phyloP scores from a whole-genome alignment of 2,888 invertebrate genomes.

The Cosmia trapezina region DNA sequence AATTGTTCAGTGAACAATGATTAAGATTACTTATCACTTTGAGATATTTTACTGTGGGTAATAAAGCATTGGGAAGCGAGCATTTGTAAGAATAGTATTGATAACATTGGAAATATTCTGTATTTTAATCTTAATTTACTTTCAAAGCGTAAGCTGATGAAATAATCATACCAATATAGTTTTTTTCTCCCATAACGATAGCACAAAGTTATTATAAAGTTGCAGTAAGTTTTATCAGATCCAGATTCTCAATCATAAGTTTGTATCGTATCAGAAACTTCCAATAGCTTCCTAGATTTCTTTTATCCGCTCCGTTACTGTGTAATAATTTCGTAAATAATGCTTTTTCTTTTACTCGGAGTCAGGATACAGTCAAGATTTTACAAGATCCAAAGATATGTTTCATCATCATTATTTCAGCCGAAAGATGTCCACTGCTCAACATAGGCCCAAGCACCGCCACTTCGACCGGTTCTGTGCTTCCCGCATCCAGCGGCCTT shows the following conservation, averaged over 20 bases:
- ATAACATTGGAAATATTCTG: neutral
- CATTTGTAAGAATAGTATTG: conserved; percentile 8
- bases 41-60: neutral
- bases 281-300: neutral
- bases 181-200: too few species aligned
- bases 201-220: neutral
- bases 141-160: neutral
- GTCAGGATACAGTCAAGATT: neutral
- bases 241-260: conserved; percentile 9
- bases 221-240: neutral
- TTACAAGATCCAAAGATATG: neutral
- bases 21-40: conserved; percentile 21
- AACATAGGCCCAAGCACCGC: too few species aligned
- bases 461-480: too few species aligned
- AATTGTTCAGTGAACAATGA: conserved; percentile 54
- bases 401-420: too few species aligned
- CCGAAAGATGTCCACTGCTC: too few species aligned
- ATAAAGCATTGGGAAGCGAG: too few species aligned
- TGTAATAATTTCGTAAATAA: neutral
- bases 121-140: neutral
- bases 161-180: too few species aligned
- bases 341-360: fast-evolving
- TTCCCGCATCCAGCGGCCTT: too few species aligned
- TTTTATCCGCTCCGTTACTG: neutral
- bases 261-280: neutral